These are phyloP conservation scores for Oceanites oceanicus DNA, from an alignment of 2,113 vertebrate genomes.

Conservation along the genomic window DNA sequence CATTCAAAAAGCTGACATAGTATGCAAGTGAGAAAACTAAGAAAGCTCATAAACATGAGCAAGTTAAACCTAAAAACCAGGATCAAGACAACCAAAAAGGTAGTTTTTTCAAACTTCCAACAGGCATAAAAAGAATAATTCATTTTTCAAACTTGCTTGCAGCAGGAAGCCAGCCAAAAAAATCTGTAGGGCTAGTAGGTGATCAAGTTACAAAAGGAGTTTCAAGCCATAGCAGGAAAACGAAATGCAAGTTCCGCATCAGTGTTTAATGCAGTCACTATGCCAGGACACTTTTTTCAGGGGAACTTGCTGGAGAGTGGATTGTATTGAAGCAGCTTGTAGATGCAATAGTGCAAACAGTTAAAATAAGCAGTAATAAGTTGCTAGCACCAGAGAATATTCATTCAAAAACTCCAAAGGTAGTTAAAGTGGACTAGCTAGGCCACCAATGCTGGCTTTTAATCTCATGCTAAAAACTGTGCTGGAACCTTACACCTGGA, in stretches of 20 bases:
- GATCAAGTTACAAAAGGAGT: conserved; percentile 20
- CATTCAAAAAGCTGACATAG: neutral
- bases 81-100: neutral
- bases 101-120: neutral
- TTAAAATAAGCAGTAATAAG: neutral
- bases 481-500: neutral
- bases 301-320: neutral
- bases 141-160: neutral
- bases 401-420: neutral
- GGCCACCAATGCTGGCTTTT: neutral
- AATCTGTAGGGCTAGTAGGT: neutral
- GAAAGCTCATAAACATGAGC: neutral
- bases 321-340: neutral
- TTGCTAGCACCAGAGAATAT: neutral
- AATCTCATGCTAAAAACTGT: neutral
- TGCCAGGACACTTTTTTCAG: neutral
- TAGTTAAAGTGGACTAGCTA: neutral
- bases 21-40: neutral
- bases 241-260: neutral
- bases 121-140: neutral
- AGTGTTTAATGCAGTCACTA: neutral
- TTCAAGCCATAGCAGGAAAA: neutral
- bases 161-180: neutral
- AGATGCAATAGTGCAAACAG: neutral
- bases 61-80: neutral